phyloP scores from a whole-genome alignment of 1,140 invertebrate species.

The Drosophila simulans region DNA sequence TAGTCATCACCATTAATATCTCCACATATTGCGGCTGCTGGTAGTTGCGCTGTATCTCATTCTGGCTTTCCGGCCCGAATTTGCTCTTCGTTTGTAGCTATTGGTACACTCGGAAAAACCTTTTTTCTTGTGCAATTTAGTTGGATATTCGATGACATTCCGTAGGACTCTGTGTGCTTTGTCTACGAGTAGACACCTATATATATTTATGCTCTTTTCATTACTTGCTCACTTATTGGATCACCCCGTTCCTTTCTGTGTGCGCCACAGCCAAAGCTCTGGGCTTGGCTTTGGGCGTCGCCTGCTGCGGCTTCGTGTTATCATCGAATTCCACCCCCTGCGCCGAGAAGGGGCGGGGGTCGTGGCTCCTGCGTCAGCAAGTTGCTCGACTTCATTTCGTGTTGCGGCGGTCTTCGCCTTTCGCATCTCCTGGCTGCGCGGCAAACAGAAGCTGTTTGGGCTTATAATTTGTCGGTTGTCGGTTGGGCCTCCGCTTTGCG shows the following conservation, averaged over 20 bases:
- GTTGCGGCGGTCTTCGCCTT: slow-evolving; percentile 9
- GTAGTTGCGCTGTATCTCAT: slow-evolving; percentile 37
- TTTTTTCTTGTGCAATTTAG: too few species aligned
- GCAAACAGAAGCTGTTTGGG: slow-evolving; percentile 32
- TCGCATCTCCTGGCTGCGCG: slow-evolving; percentile 19
- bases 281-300: slow-evolving; percentile 43
- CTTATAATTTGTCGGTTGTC: slow-evolving; percentile 48
- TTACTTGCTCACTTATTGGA: too few species aligned
- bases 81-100: slow-evolving; percentile 20
- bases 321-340: slow-evolving; percentile 29
- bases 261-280: slow-evolving; percentile 5
- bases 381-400: slow-evolving; percentile 39
- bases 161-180: too few species aligned
- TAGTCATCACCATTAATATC: slow-evolving; percentile 54
- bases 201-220: too few species aligned
- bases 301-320: slow-evolving; percentile 50
- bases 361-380: slow-evolving; percentile 38
- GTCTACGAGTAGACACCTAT: too few species aligned
- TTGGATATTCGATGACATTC: too few species aligned
- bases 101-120: slow-evolving; percentile 13
- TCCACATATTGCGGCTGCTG: slow-evolving; percentile 44
- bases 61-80: slow-evolving; percentile 1
- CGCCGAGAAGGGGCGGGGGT: background rate
- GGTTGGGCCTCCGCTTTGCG: background rate
- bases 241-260: slow-evolving; percentile 7